Evolutionary conservation across 2,797 vertebrate species (phyloP), one percentile per base, ranked within the genome.

Genomic region (Mareca strepera): DNA sequence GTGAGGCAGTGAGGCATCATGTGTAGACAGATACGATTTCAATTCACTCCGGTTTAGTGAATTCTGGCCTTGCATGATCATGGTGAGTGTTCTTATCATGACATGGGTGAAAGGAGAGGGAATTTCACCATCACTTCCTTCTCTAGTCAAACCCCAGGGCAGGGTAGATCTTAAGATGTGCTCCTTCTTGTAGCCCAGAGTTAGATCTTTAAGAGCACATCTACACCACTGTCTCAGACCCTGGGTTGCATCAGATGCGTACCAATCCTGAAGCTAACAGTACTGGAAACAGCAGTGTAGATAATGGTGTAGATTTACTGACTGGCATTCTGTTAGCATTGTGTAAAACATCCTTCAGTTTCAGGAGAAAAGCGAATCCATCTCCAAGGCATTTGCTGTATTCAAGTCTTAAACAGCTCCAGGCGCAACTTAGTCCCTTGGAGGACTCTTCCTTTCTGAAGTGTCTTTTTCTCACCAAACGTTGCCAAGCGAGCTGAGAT

Each of bases 141-240:
- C 17, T 69, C 39, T 33, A 13, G 10, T 13, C 44, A 55, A 74
- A 53, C 12, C 44, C 31, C 12, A 43, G 50, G 37, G 8, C 43
- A 25, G 20, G 20, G 31, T 53, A 39, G 16, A 37, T 69, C 48
- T 82, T 33, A 18, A 63, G 33, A 56, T 53, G 17, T 12, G 29
- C 31, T 77, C 43, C 37, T 63, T 72, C 17, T 28, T 25, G 3
- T 33, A 58, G 55, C 31, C 20, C 20, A 17, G 44, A 63, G 43
- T 58, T 52, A 67, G 25, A 26, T 74, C 52, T 55, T 80, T 26
- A 46, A 60, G 48, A 39, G 39, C 15, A 5, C 25, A 5, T 44
- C 35, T 73, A 17, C 17, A 16, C 29, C 17, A 11, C n/a, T 1
- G 2, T 14, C 43, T 84, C 1, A 0, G n/a, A 6, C 35, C 41